Base-by-base conservation (phyloP, 1,140 invertebrate species). In the Lasioglossum baleicum region DNA sequence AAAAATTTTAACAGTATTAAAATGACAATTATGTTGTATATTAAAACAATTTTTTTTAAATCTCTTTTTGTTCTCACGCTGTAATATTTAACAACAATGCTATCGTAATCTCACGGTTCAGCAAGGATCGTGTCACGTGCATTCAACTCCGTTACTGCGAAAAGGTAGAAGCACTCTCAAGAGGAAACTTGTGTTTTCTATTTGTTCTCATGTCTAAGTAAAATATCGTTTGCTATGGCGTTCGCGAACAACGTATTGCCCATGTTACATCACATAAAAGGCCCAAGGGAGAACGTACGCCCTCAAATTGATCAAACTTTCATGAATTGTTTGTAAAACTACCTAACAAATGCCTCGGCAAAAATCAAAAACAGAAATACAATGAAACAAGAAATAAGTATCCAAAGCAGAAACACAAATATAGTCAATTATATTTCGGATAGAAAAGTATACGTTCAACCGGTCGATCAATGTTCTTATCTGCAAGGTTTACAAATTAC, bases 81-180 rank as follows among this genome's bases (percentile, higher is more conserved):
- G n/a, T 8, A 44, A 68, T 66, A 26, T 51, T 22, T 26, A 73
- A 22, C 26, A 26, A 64, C 70, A 70, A 68, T 61, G n/a, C 67
- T 31, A 67, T 56, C 31, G 60, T 40, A 64, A 61, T 76, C 64
- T 40, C 63, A 64, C 75, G 67, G 61, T 74, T 80, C 67, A 73
- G 70, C 82, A 44, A 69, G 61, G 58, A 66, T n/a, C 42, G 20
- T 58, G 60, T 84, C 77, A 15, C 48, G 63, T 66, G 67, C 61
- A 67, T 83, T 85, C 69, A 58, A 74, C 75, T 76, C 64, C 75
- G 63, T 86, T 83, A 70, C 66, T 75, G 74, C 71, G 78, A 85
- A 86, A 86, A 74, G 83, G 70, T 66, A 79, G 51, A 64, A 76
- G 71, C 60, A 83, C 74, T 81, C 60, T n/a, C 35, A 31, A 22